These are phyloP conservation scores for Glareola pratincola DNA, from an alignment of 2,113 vertebrate genomes.

Conservation along the genomic window DNA sequence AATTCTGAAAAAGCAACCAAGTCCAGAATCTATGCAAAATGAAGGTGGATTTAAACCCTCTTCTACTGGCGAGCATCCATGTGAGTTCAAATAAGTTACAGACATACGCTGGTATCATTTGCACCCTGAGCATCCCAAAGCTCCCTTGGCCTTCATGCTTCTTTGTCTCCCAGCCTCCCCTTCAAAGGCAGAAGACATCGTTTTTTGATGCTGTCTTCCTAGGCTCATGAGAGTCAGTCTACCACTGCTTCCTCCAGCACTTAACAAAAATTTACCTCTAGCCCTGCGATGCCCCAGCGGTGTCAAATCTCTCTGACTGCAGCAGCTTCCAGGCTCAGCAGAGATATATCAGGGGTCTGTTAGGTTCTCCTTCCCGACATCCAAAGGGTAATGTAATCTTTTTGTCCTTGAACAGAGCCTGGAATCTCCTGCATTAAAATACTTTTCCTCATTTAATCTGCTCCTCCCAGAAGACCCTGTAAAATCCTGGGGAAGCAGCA, in stretches of 20 bases:
- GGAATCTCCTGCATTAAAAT: neutral
- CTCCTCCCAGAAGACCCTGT: neutral
- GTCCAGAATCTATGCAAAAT: neutral
- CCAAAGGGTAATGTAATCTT: neutral
- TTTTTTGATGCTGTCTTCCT: neutral
- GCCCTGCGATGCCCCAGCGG: neutral
- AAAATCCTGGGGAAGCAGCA: neutral
- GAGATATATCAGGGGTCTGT: neutral
- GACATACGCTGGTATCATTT: neutral
- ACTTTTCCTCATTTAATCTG: neutral
- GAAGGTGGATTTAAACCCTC: neutral
- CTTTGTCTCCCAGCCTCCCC: neutral
- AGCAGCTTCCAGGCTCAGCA: slow-evolving; percentile 29
- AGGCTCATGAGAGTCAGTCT: neutral
- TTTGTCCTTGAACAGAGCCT: slow-evolving; percentile 16
- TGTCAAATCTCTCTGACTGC: slow-evolving; percentile 44
- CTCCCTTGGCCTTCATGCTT: neutral
- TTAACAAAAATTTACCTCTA: neutral
- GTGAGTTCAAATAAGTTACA: neutral
- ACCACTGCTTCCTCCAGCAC: neutral
- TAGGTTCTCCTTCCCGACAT: neutral
- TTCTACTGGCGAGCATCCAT: neutral
- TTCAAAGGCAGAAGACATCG: neutral
- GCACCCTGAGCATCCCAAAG: neutral
- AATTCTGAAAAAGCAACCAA: neutral